Conservation (phyloP, 2,113 vertebrate genomes). For the Heterocephalus glaber region DNA sequence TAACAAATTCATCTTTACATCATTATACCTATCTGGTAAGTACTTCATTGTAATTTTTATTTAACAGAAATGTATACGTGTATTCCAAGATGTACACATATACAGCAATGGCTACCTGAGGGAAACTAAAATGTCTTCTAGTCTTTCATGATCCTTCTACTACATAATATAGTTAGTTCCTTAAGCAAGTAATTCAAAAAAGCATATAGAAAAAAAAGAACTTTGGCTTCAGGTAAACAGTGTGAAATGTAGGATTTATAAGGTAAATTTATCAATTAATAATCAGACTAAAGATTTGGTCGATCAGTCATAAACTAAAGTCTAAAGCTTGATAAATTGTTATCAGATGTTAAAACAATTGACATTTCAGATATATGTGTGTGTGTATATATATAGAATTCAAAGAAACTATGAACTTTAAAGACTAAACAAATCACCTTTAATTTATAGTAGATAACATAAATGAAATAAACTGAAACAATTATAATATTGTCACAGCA, state of each 20-base stretch:
- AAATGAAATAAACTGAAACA: slow-evolving; percentile 29
- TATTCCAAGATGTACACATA: background rate
- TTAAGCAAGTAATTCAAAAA: background rate
- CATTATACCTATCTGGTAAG: background rate
- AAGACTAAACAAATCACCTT: slow-evolving; percentile 32
- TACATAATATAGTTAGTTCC: background rate
- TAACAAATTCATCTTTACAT: background rate
- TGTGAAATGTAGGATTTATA: background rate
- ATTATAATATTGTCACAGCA: slow-evolving; percentile 30
- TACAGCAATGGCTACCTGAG: background rate
- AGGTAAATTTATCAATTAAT: background rate
- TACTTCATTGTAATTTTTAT: background rate
- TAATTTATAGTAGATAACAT: slow-evolving; percentile 1
- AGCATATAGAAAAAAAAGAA: background rate
- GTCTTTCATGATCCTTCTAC: background rate
- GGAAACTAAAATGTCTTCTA: background rate
- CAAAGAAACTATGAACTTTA: background rate
- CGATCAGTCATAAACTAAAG: background rate
- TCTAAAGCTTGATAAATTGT: background rate
- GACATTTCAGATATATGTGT: background rate
- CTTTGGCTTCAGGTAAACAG: background rate
- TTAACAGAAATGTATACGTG: background rate
- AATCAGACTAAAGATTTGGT: background rate
- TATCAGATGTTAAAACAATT: background rate
- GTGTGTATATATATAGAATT: background rate